A percentile compares a stretch with the other conserved stretches of the same genome.
These are phyloP conservation scores for Calephelis virginiensis DNA, from an alignment of 1,140 invertebrate genomes.

Conservation along the genomic window DNA sequence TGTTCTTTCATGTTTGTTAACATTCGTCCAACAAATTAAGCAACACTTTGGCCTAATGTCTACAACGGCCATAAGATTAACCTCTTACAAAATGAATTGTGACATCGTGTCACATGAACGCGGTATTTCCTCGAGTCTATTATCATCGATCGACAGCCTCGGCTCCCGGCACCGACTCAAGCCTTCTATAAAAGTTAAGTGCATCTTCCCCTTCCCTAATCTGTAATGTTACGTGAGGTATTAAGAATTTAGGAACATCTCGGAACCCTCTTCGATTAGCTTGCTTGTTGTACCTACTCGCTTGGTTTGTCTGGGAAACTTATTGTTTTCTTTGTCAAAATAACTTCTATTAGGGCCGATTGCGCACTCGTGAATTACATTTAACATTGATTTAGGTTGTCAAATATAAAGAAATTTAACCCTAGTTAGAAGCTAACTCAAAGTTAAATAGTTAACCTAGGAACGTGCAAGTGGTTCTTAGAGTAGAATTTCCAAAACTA, in stretches of 20 bases:
- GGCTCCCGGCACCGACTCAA: conserved; percentile 39
- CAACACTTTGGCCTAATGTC: too few relatives aligned
- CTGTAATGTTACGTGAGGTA: conserved; percentile 71
- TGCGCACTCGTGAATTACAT: background rate
- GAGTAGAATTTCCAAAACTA: too few relatives aligned
- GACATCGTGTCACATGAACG: background rate
- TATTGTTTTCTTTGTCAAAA: too few relatives aligned
- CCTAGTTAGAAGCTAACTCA: too few relatives aligned
- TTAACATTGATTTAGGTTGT: too few relatives aligned
- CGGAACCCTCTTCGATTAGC: conserved; percentile 50
- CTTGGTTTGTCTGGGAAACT: conserved; percentile 11
- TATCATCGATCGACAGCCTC: conserved; percentile 43
- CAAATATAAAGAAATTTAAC: too few relatives aligned
- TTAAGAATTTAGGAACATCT: conserved; percentile 68
- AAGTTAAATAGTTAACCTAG: too few relatives aligned
- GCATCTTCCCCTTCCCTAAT: conserved; percentile 58
- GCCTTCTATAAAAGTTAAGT: conserved; percentile 59
- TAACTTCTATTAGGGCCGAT: background rate
- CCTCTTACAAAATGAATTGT: background rate
- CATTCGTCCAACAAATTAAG: too few relatives aligned
- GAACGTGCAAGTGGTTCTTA: too few relatives aligned
- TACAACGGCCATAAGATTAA: too few relatives aligned
- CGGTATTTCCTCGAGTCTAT: background rate
- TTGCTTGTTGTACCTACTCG: conserved; percentile 23
- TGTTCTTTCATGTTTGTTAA: too few relatives aligned